phyloP scores from a whole-genome alignment of 2,797 vertebrate species.

The Myotis planiceps region DNA sequence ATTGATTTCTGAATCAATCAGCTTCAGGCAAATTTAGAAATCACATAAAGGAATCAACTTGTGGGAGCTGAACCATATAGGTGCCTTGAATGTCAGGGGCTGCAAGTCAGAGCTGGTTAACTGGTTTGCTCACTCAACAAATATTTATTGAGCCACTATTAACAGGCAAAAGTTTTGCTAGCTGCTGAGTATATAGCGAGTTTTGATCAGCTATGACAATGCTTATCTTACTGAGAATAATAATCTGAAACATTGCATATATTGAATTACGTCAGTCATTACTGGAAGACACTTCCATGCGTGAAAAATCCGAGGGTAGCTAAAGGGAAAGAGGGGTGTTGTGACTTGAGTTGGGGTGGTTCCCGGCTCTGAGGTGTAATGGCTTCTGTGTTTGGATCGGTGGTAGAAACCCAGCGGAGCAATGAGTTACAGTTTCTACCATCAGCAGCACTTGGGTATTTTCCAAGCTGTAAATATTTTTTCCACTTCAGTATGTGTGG shows the following conservation, averaged over 20 bases:
- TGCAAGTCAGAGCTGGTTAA: neutral
- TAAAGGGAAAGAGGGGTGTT: neutral
- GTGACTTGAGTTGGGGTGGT: neutral
- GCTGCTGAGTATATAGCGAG: neutral
- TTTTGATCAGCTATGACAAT: neutral
- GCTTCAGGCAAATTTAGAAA: neutral
- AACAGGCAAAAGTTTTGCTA: neutral
- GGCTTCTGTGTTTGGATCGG: neutral
- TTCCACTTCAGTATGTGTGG: neutral
- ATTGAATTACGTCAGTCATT: neutral
- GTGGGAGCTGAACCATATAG: neutral
- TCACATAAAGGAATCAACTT: neutral
- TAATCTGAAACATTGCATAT: neutral
- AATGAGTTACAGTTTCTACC: neutral
- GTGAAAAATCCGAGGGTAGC: neutral
- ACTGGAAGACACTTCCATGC: neutral
- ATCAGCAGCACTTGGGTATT: neutral
- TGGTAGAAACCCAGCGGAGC: neutral
- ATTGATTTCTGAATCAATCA: conserved; percentile 1
- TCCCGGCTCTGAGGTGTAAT: neutral
- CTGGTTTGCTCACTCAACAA: neutral
- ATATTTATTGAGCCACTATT: neutral
- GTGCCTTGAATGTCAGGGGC: neutral
- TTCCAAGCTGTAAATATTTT: conserved; percentile 10
- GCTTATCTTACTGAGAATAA: neutral